A percentile compares a stretch with the other conserved stretches of the same genome.
These are phyloP conservation scores for Trematomus bernacchii DNA, from an alignment of 2,797 vertebrate species.

Conservation along the genomic window DNA sequence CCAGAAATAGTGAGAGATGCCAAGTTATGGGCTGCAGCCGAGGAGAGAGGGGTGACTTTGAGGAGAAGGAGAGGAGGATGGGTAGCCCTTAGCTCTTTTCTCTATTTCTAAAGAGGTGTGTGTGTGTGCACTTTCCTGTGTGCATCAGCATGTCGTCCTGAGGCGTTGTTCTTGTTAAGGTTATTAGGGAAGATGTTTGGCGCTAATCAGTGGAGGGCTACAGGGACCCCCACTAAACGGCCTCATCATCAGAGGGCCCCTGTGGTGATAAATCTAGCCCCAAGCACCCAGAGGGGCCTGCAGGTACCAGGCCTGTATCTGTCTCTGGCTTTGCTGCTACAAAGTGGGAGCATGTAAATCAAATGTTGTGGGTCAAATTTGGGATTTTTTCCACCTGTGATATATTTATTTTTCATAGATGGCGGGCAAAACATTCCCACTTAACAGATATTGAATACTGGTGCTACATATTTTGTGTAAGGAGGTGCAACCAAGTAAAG, in stretches of 20 bases:
- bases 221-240: conserved; percentile 85
- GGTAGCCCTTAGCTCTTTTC: conserved; percentile 76
- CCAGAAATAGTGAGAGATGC: conserved; percentile 58
- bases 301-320: conserved; percentile 57
- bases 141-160: conserved; percentile 76
- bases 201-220: conserved; percentile 85
- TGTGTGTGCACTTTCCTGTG: conserved; percentile 33
- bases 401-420: not conserved
- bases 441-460: not conserved
- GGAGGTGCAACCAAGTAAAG: not conserved
- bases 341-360: conserved; percentile 28
- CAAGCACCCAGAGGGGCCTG: conserved; percentile 77
- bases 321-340: conserved; percentile 20
- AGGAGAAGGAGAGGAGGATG: conserved; percentile 71
- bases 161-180: conserved; percentile 88
- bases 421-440: not conserved
- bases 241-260: conserved; percentile 85
- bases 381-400: conserved; percentile 1
- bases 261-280: conserved; percentile 86
- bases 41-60: conserved; percentile 84
- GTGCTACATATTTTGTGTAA: not conserved
- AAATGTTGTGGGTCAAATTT: not conserved
- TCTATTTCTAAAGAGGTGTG: conserved; percentile 72
- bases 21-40: conserved; percentile 59
- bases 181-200: conserved; percentile 89